A percentile compares a stretch with the other conserved stretches of the same genome.
Conservation (phyloP, 2,888 invertebrate genomes). For the Tethea ocularis region DNA sequence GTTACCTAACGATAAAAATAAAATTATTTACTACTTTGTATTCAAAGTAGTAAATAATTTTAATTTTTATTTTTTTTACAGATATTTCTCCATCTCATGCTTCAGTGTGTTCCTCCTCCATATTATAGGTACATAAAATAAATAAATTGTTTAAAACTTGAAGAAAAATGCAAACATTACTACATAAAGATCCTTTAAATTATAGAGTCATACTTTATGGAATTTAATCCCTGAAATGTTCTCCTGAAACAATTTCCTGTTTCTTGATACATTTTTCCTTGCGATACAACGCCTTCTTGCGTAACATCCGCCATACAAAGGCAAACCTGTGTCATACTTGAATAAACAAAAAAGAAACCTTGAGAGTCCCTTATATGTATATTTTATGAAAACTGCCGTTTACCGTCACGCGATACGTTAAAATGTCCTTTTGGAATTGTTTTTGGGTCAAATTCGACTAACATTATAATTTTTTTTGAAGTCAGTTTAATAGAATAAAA, state of each 20-base stretch:
- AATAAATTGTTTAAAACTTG: no score
- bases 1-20: no score
- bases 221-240: neutral
- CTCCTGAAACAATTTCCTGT: neutral
- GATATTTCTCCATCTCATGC: no score
- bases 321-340: neutral
- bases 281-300: constrained; percentile 4
- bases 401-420: constrained; percentile 22
- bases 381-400: constrained; percentile 20
- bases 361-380: constrained; percentile 17
- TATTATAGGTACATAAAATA: no score
- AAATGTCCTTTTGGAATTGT: neutral
- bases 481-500: no score
- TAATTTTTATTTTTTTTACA: no score
- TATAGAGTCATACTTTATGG: neutral
- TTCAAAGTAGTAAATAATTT: no score
- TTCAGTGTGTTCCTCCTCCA: no score
- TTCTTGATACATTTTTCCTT: constrained; percentile 1
- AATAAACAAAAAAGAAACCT: constrained; percentile 11
- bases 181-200: no score
- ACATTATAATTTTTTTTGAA: no score
- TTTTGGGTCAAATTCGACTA: no score
- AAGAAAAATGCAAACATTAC: neutral
- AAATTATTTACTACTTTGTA: no score
- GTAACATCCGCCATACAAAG: constrained; percentile 5